Evolutionary conservation across 2,113 vertebrate genomes (phyloP).

Genomic region (Petaurus breviceps): DNA sequence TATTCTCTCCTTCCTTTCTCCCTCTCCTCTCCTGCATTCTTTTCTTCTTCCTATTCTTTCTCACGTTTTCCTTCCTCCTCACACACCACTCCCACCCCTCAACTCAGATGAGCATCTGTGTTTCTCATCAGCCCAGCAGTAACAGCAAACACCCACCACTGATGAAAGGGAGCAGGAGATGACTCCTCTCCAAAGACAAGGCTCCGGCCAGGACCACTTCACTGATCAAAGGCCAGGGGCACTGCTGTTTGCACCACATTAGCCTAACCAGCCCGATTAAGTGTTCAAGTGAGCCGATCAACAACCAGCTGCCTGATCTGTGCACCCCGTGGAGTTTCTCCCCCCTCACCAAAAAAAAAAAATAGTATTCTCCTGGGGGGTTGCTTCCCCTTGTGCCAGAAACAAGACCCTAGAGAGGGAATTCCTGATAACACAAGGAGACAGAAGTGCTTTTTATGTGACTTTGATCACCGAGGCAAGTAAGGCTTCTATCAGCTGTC

Average conservation of each 20-base stretch:
- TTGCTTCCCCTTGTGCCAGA: background rate
- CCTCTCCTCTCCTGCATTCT: background rate
- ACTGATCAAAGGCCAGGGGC: conserved; percentile 71
- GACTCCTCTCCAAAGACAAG: conserved; percentile 60
- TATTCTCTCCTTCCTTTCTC: background rate
- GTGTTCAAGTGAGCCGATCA: conserved; percentile 37
- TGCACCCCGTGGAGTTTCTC: conserved; percentile 44
- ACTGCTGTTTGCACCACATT: conserved; percentile 68
- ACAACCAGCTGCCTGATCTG: conserved; percentile 15
- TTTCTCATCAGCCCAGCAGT: conserved; percentile 73
- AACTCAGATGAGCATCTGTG: conserved; percentile 59
- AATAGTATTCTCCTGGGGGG: background rate
- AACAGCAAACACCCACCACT: conserved; percentile 53
- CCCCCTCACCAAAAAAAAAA: conserved; percentile 12
- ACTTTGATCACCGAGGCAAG: background rate
- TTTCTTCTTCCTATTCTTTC: background rate
- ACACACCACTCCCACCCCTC: conserved; percentile 43
- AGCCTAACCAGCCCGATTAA: conserved; percentile 70
- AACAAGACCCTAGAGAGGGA: background rate
- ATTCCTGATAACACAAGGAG: background rate
- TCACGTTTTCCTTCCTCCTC: background rate
- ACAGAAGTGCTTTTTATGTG: background rate
- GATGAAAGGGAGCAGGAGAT: conserved; percentile 74
- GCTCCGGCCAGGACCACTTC: conserved; percentile 73
- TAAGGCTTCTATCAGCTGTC: background rate